Evolutionary conservation across 1,140 invertebrate species (phyloP).

Genomic region (Trichonephila clavipes): DNA sequence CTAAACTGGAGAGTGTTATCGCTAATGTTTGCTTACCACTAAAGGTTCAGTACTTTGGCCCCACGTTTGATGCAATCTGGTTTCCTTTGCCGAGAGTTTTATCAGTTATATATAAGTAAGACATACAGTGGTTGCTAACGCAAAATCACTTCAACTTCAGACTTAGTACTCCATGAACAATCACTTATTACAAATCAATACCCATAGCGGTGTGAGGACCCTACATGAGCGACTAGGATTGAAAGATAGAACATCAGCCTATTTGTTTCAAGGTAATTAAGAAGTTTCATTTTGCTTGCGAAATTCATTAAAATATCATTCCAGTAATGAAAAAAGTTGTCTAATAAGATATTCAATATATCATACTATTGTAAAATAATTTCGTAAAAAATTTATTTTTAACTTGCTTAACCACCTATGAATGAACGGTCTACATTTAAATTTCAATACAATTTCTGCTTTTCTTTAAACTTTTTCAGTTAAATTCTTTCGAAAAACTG

Average conservation of each 20-base stretch:
- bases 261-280: not conserved
- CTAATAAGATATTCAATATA: too few relatives aligned
- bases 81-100: conserved; percentile 59
- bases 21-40: conserved; percentile 65
- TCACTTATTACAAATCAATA: not conserved
- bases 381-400: too few relatives aligned
- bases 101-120: conserved; percentile 66
- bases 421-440: too few relatives aligned
- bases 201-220: not conserved
- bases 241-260: not conserved
- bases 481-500: too few relatives aligned
- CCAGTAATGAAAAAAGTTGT: not conserved
- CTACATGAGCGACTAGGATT: conserved; percentile 9
- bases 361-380: too few relatives aligned
- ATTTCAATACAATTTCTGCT: too few relatives aligned
- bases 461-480: too few relatives aligned
- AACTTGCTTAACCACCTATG: too few relatives aligned
- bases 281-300: not conserved
- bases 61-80: conserved; percentile 52
- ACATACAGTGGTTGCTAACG: conserved; percentile 6
- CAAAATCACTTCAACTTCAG: conserved; percentile 15
- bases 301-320: not conserved
- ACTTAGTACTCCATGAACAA: not conserved
- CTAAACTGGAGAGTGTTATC: conserved; percentile 47
- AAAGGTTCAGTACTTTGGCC: conserved; percentile 62